Base-by-base conservation (phyloP, 2,113 vertebrate species). In the Antechinus stuartii region DNA sequence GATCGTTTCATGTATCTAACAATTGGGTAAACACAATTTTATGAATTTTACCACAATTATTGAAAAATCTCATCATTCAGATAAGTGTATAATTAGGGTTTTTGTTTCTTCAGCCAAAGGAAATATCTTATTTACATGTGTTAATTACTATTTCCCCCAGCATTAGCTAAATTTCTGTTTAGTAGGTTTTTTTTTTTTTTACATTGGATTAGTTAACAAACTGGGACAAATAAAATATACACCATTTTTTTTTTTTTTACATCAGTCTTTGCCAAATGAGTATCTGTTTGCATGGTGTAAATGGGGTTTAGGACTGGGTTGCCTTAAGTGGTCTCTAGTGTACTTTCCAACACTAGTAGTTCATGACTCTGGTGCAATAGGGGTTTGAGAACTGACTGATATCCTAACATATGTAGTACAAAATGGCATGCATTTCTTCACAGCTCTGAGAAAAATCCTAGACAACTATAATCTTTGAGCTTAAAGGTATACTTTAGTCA, bases 1-100 rank as follows among this genome's bases (percentile, higher is more conserved):
- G n/a, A 96, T 94, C 92, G 50, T 95, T 97, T 97, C 95, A 52
- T 30, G n/a, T 91, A 35, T 26, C 93, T 93, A 91, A 91, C 5
- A 90, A 46, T 91, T 47, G 91, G 49, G 53, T 57, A 92, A 91
- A 54, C 10, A 49, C 89, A 56, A 54, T 46, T 35, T 8, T 53
- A 76, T 94, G 12, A 68, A 89, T 46, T 35, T 8, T 53, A 49
- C 91, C 35, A 68, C 54, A 92, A 53, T 89, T 68, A 54, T 0
- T 27, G 89, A 94, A 68, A 19, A 91, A 25, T 14, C 68, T 22
- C 52, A 92, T 93, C 16, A 1, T 91, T 55, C 8, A 90, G 10
- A 90, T 90, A 84, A 91, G 54, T 52, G 0, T n/a, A 90, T 92
- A 97, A 84, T 61, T 92, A 46, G 52, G 61, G 52, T 93, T 57